Conservation (phyloP, 2,113 vertebrate genomes). For the Callaeas wilsoni region DNA sequence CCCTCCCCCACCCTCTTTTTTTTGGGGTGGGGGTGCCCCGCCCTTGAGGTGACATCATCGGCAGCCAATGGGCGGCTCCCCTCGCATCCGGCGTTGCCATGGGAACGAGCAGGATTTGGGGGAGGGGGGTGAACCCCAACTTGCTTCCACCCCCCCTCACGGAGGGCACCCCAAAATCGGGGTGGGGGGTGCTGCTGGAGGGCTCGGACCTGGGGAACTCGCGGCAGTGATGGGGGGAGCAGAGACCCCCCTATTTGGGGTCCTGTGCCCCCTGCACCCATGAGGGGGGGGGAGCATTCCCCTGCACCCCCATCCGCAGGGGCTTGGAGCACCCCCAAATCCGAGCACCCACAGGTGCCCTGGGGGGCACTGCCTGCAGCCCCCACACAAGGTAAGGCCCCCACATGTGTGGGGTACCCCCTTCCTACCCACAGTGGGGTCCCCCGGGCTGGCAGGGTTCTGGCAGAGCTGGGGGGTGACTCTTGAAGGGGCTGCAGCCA, state of each 20-base stretch:
- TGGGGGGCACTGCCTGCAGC: too few species aligned
- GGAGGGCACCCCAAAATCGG: neutral
- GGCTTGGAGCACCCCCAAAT: neutral
- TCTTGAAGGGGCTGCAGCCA: neutral
- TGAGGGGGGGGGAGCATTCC: neutral
- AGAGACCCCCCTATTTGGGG: neutral
- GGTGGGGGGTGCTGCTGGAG: neutral
- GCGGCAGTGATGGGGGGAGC: neutral
- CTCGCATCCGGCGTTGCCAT: neutral
- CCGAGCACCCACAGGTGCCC: neutral
- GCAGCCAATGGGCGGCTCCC: conserved; percentile 32
- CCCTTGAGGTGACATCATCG: conserved; percentile 7
- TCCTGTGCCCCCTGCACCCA: too few species aligned
- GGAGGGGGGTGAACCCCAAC: neutral
- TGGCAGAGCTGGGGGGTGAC: neutral
- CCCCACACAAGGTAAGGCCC: neutral
- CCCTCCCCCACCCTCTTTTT: neutral
- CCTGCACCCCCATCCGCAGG: neutral
- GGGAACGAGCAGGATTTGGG: neutral
- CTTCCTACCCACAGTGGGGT: neutral
- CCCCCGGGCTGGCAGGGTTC: neutral
- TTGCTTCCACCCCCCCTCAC: neutral
- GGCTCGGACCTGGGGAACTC: neutral
- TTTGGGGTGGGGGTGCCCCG: neutral
- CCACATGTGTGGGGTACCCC: neutral